Percentiles rank a stretch among this genome's conserved stretches.
phyloP scores from a whole-genome alignment of 2,113 vertebrate species.

The Pelvicachromis taeniatus region DNA sequence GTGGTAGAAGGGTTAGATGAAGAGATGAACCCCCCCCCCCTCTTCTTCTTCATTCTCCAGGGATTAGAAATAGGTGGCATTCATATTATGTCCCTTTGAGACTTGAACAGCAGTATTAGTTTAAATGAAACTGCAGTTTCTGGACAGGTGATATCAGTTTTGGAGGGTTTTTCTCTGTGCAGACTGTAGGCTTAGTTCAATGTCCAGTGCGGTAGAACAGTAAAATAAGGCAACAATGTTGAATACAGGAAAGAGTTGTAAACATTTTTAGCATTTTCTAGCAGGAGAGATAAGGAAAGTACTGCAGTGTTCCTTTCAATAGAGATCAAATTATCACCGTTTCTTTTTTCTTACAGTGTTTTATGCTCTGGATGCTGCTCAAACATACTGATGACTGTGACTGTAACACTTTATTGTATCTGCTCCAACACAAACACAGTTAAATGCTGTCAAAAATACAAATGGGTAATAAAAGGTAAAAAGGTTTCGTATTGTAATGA shows the following conservation, averaged over 20 bases:
- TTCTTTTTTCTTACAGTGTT: not conserved
- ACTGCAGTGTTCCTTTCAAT: not conserved
- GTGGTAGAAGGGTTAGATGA: slow-evolving; percentile 67
- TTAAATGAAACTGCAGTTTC: not conserved
- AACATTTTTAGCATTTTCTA: not conserved
- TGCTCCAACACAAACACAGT: not conserved
- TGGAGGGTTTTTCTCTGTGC: rapidly evolving
- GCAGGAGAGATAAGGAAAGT: not conserved
- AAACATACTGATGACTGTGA: not conserved
- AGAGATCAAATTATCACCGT: not conserved
- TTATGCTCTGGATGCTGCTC: not conserved
- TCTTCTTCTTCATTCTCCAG: slow-evolving; percentile 16
- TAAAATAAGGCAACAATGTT: not conserved
- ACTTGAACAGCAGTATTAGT: not conserved
- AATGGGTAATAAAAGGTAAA: not conserved
- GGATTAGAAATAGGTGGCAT: slow-evolving; percentile 1
- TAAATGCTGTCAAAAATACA: not conserved
- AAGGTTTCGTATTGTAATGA: not conserved
- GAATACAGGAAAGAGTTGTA: not conserved
- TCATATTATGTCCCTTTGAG: not conserved
- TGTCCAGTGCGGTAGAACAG: not conserved
- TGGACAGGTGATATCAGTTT: not conserved
- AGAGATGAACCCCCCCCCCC: slow-evolving; percentile 23
- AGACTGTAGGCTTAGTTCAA: not conserved
- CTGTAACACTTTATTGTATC: not conserved